Base-by-base conservation (phyloP, 2,797 vertebrate species). In the Eulemur coronatus region DNA sequence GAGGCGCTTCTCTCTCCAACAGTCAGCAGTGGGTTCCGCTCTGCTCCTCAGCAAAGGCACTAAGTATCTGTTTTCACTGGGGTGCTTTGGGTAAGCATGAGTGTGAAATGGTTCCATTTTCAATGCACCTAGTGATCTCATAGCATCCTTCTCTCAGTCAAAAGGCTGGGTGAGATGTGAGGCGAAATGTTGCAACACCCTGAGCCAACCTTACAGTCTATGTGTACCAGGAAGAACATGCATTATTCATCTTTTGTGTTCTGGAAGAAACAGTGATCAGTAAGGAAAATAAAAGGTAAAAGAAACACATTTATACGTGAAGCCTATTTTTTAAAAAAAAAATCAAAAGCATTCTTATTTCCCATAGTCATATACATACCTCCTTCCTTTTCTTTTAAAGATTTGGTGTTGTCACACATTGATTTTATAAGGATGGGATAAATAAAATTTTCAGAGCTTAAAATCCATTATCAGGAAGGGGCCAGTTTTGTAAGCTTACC, bases 101-200 rank as follows among this genome's bases (percentile, higher is more conserved):
- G 94, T 93, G 98, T 98, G 98, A 97, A 98, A 98, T 97, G 98
- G 80, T 97, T 98, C 97, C 96, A 96, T 97, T 98, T 97, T 97
- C 97, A 98, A 98, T 97, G 98, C 97, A 98, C 97, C 96, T 95
- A 97, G 79, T 8, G 91, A 94, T 98, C 97, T 97, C 97, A 96
- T 28, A 96, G 97, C 94, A 95, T 96, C 95, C 96, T 98, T 92
- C 94, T 98, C 89, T 96, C 84, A 98, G 96, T 96, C 98, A 97
- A 98, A 98, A 97, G 96, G 97, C 92, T 98, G 91, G 98, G 70
- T 94, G 97, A 92, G 33, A 97, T 92, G 95, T 96, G 96, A 97
- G 95, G 97, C 97, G 98, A 98, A 98, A 98, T 98, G 98, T 97
- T 97, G 97, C 98, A 98, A 98, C 96, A 98, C 97, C 97, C 89